Conservation (phyloP, 2,797 vertebrate species). For the Helicolenus hilgendorfi region DNA sequence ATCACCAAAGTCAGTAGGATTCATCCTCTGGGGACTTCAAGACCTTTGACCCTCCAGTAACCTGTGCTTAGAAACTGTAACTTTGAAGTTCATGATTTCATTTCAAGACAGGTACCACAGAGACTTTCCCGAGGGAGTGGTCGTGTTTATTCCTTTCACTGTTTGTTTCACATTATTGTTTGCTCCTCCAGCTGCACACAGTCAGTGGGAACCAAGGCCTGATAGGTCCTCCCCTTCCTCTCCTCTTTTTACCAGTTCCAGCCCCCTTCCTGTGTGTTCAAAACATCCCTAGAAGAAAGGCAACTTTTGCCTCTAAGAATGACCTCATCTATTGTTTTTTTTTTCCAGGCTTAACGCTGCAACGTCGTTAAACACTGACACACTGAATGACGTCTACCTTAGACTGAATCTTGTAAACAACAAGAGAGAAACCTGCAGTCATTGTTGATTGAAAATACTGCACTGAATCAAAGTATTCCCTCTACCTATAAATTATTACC, state of each 20-base stretch:
- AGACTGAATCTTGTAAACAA: conserved; percentile 46
- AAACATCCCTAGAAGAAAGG: conserved; percentile 69
- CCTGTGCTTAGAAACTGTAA: not conserved
- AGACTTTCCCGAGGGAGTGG: conserved; percentile 42
- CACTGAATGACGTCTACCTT: conserved; percentile 57
- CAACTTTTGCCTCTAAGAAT: conserved; percentile 34
- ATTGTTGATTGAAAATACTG: conserved; percentile 27
- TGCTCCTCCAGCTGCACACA: conserved; percentile 74
- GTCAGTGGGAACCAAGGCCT: conserved; percentile 71
- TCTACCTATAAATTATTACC: not conserved
- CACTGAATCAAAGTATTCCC: not conserved
- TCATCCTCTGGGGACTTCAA: not conserved
- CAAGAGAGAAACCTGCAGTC: not conserved
- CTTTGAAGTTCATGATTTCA: conserved; percentile 36
- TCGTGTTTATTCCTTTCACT: conserved; percentile 64
- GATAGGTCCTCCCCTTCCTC: conserved; percentile 59
- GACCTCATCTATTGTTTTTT: conserved; percentile 78
- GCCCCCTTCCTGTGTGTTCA: conserved; percentile 56
- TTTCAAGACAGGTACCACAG: conserved; percentile 39
- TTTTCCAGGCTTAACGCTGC: not conserved
- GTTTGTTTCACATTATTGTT: conserved; percentile 82
- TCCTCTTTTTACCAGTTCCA: conserved; percentile 32
- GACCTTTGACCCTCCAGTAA: not conserved
- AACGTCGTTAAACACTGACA: conserved; percentile 49
- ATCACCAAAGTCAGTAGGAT: not conserved